A percentile compares a stretch with the other conserved stretches of the same genome.
Conservation (phyloP, 2,888 invertebrate genomes). For the Apomyelois bistriatella region DNA sequence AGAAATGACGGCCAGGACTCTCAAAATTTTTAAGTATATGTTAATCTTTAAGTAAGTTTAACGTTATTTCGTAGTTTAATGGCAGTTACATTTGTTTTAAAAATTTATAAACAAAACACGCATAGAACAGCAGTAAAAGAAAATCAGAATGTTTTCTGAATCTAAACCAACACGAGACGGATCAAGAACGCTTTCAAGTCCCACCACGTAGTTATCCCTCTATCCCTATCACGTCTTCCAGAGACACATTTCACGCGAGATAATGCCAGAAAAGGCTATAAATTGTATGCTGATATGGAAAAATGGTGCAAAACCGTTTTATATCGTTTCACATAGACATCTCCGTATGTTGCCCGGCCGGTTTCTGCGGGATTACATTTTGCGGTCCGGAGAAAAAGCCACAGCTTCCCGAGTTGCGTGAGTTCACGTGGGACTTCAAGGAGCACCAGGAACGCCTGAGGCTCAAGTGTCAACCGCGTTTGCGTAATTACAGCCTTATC, state of each 20-base stretch:
- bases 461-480: slow-evolving; percentile 67
- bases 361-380: slow-evolving; percentile 43
- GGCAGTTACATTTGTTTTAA: neutral
- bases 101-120: neutral
- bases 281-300: slow-evolving; percentile 59
- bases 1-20: too few species aligned
- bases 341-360: slow-evolving; percentile 33
- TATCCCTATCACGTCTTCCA: slow-evolving; percentile 51
- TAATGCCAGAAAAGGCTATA: slow-evolving; percentile 53
- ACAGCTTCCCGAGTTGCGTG: slow-evolving; percentile 63
- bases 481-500: slow-evolving; percentile 54
- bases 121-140: neutral
- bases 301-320: slow-evolving; percentile 55
- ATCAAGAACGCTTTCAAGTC: slow-evolving; percentile 31
- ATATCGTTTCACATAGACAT: slow-evolving; percentile 40
- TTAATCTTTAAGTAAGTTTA: too few species aligned
- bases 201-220: slow-evolving; percentile 42
- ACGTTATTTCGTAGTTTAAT: too few species aligned
- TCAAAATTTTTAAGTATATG: too few species aligned
- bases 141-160: neutral
- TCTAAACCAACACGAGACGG: slow-evolving; percentile 13
- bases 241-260: slow-evolving; percentile 56
- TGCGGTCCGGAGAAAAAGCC: slow-evolving; percentile 46
- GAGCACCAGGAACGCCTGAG: slow-evolving; percentile 35
- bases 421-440: slow-evolving; percentile 50